Evolutionary conservation across 2,797 vertebrate genomes (phyloP), one percentile per base, ranked within the genome.

Genomic region (Bovichtus variegatus): DNA sequence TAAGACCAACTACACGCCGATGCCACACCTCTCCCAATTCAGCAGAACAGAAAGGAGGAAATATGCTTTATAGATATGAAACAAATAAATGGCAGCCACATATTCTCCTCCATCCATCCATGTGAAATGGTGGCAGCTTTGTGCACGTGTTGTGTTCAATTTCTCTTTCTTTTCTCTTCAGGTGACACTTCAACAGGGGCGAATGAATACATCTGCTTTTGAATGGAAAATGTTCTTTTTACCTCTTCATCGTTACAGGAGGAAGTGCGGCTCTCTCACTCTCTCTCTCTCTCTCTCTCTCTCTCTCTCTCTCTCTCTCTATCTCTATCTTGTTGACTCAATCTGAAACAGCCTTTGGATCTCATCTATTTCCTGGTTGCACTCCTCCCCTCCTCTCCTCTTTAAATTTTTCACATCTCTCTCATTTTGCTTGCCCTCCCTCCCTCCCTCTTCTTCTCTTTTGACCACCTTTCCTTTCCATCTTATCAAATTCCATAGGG

Each of bases 401-500:
- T 83, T 69, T 65, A 63, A 55, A 78, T 53, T 55, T 18, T 65
- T 78, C 70, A 85, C 76, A 84, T 84, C 71, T 60, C 66, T 72
- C 61, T 74, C 77, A 76, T 85, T 76, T 80, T 27, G 10, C 19
- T 55, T 47, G 16, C 25, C 55, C 10, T n/a, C 36, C 13, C 29
- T 40, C 13, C 40, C n/a, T 29, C 69, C 46, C 62, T 73, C 73
- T 77, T 55, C 54, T 71, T 72, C 18, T 85, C 64, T 89, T 80
- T 82, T 83, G 75, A 77, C 81, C 78, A 88, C 80, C 88, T 90
- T 82, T 74, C 88, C 70, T 60, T 89, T 84, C 80, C 81, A 78
- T 92, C 88, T 92, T 85, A 87, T 92, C 90, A 89, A 84, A 91
- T 93, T 91, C 87, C 86, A 89, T 59, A 78, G 85, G 85, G 82